Evolutionary conservation across 2,113 vertebrate species (phyloP).

Genomic region (Chloebia gouldiae): DNA sequence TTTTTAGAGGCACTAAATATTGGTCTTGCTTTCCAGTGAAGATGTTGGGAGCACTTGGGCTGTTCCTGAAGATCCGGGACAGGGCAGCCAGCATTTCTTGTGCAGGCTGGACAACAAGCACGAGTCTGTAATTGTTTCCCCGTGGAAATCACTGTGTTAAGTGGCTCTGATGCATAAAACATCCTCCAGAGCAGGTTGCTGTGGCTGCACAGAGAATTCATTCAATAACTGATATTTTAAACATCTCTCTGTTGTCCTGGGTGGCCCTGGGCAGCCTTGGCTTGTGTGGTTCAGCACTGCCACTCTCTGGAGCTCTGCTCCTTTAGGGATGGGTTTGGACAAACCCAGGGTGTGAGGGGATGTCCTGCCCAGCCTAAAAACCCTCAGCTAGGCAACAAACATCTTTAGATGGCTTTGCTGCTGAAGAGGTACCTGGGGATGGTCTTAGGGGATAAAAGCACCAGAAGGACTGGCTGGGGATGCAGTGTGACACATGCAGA

Average conservation of each 20-base stretch:
- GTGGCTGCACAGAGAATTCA: background rate
- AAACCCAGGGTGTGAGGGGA: background rate
- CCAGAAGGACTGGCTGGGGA: background rate
- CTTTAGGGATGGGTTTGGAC: background rate
- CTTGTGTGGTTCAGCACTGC: background rate
- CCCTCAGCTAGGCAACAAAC: background rate
- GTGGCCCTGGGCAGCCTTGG: background rate
- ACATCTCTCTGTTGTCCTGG: background rate
- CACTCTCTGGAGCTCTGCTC: background rate
- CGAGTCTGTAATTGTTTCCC: background rate
- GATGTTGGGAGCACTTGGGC: background rate
- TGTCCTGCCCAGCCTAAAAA: background rate
- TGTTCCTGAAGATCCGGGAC: background rate
- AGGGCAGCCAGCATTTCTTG: background rate
- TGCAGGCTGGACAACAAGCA: background rate
- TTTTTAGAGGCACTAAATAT: background rate
- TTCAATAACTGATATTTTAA: background rate
- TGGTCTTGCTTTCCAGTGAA: background rate
- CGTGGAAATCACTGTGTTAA: accelerated
- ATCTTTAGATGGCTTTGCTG: background rate
- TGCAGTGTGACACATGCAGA: background rate
- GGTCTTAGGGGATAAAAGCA: background rate
- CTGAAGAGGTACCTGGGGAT: background rate
- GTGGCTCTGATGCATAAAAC: background rate
- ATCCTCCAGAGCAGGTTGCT: background rate